Base-by-base conservation (phyloP, 2,113 vertebrate species). In the Melospiza georgiana region DNA sequence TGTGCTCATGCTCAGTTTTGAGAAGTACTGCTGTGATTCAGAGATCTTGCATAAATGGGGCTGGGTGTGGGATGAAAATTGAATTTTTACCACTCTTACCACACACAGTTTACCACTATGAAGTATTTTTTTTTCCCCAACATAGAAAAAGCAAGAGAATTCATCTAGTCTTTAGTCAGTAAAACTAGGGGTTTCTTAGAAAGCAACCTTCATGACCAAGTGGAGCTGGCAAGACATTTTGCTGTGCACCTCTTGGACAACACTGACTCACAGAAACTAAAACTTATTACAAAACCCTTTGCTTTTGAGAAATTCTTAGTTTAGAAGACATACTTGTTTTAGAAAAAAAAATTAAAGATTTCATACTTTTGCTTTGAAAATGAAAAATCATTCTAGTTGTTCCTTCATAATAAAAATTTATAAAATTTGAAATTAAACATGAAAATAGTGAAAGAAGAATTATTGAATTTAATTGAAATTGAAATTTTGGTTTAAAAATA, bases 21-120 rank as follows among this genome's bases (percentile, higher is more conserved):
- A 68, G 58, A 85, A 76, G 54, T 31, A 54, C 12, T 28, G 8
- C 30, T 0, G 0, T 3, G 3, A n/a, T 83, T 76, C 23, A 41
- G 54, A 83, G 49, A 48, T 23, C 41, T 89, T 86, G 33, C 10
- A 20, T 58, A 69, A 86, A 20, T 61, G 41, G 46, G 6, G 2
- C 37, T 54, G 48, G 16, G 8, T 57, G 30, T 57, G 44, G 76
- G 63, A 58, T 31, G 22, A 52, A 63, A 87, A 41, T 33, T 51
- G 19, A 69, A 41, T 33, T 93, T 90, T 89, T 75, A 48, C 30
- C 8, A 15, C 9, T 24, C 30, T 78, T 39, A 43, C 11, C 20
- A 48, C 10, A 30, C 6, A 27, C 3, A 51, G 48, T 80, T 84
- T 52, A 57, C 37, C 37, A 37, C 9, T 7, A 12, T 3, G 7